A percentile compares a stretch with the other conserved stretches of the same genome.
Conservation (phyloP, 64 coral and sea anemone species). For the Stichodactyla mertensii region DNA sequence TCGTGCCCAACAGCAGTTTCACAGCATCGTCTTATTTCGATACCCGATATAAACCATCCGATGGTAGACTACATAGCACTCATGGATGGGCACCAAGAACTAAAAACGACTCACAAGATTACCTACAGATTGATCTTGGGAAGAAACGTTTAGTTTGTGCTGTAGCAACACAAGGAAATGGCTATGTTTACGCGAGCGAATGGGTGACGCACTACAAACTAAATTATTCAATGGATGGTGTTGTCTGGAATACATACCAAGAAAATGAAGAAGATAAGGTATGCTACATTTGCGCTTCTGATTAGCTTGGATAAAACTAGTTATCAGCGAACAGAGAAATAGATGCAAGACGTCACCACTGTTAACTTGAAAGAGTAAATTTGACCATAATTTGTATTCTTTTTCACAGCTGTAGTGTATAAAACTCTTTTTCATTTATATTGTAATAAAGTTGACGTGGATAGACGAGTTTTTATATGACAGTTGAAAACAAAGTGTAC, state of each 20-base stretch:
- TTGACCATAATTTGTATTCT: no score
- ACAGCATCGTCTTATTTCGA: background rate
- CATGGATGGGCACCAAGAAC: constrained; percentile 4
- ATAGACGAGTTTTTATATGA: no score
- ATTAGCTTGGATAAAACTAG: no score
- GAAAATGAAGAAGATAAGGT: constrained; percentile 32
- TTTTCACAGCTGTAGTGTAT: no score
- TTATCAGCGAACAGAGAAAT: no score
- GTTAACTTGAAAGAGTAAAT: no score
- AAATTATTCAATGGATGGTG: constrained; percentile 12
- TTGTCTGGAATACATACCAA: constrained; percentile 15
- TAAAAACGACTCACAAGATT: background rate
- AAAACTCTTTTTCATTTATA: no score
- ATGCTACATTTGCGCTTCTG: background rate
- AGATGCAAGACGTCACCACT: no score
- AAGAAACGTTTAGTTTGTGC: constrained; percentile 28
- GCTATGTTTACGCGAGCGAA: background rate
- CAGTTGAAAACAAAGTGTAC: no score
- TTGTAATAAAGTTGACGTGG: no score
- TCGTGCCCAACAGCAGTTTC: background rate
- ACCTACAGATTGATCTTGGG: constrained; percentile 52
- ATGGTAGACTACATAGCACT: background rate
- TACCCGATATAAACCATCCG: background rate
- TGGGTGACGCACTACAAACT: constrained; percentile 23
- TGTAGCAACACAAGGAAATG: constrained; percentile 32